phyloP scores from a whole-genome alignment of 1,140 invertebrate species.

The Drosophila obscura region DNA sequence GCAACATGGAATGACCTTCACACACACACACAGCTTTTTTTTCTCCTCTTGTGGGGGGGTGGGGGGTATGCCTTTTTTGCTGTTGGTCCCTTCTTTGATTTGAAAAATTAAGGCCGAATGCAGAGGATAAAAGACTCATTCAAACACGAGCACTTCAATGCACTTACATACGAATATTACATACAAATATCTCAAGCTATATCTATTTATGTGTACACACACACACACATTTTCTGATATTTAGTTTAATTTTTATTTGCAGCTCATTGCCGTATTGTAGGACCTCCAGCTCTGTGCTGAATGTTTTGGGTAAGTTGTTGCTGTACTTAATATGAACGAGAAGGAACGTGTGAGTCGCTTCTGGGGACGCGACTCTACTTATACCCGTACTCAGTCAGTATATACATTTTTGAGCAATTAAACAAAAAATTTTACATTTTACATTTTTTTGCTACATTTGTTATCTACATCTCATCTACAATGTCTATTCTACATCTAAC shows the following conservation, averaged over 20 bases:
- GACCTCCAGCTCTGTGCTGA: neutral
- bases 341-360: no score
- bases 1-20: conserved; percentile 53
- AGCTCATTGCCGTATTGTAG: conserved; percentile 2
- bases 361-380: no score
- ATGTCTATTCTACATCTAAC: no score
- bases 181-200: no score
- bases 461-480: no score
- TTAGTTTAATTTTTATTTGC: neutral
- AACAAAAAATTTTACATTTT: no score
- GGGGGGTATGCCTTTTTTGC: neutral
- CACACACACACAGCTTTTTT: conserved; percentile 11
- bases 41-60: neutral
- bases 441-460: no score
- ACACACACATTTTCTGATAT: neutral
- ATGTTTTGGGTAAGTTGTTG: conserved; percentile 14
- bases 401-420: no score
- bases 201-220: no score
- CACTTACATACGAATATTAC: no score
- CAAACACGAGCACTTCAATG: neutral
- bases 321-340: no score
- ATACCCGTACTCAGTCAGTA: no score
- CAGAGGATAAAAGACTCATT: conserved; percentile 4
- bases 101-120: conserved; percentile 62
- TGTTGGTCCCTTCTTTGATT: conserved; percentile 36